Evolutionary conservation across 2,113 vertebrate genomes (phyloP).

Genomic region (Mobula birostris): DNA sequence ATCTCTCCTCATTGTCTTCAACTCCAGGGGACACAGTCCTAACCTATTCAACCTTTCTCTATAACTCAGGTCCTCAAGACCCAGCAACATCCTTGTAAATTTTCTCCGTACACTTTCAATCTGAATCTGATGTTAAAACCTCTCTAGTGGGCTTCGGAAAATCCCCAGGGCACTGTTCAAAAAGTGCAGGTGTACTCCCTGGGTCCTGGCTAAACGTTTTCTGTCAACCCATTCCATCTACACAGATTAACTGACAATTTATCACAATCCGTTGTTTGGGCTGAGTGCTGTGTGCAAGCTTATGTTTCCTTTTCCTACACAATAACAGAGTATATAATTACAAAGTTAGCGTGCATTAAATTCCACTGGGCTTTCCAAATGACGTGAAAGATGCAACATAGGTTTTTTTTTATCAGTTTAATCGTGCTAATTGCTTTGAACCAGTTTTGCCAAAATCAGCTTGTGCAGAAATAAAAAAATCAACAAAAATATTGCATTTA

Average conservation of each 20-base stretch:
- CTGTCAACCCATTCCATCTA: background rate
- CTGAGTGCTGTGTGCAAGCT: background rate
- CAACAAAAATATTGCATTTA: background rate
- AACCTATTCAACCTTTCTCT: too few species aligned
- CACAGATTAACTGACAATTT: background rate
- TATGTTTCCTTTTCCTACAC: background rate
- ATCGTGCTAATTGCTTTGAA: background rate
- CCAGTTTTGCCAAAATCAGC: background rate
- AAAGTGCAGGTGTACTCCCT: background rate
- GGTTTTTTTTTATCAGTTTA: background rate
- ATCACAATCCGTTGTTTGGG: background rate
- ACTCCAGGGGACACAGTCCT: too few species aligned
- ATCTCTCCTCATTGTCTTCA: too few species aligned
- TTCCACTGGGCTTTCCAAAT: background rate
- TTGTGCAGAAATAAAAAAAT: background rate
- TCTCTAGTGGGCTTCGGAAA: background rate
- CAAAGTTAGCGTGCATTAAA: background rate
- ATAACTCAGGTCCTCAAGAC: too few species aligned
- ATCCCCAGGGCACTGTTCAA: background rate
- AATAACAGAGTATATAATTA: background rate
- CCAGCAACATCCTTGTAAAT: too few species aligned
- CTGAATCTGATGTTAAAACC: background rate
- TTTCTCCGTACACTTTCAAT: too few species aligned
- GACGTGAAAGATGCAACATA: background rate
- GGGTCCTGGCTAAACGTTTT: background rate